Evolutionary conservation across 2,113 vertebrate genomes (phyloP).

Genomic region (Pterocles orientalis): DNA sequence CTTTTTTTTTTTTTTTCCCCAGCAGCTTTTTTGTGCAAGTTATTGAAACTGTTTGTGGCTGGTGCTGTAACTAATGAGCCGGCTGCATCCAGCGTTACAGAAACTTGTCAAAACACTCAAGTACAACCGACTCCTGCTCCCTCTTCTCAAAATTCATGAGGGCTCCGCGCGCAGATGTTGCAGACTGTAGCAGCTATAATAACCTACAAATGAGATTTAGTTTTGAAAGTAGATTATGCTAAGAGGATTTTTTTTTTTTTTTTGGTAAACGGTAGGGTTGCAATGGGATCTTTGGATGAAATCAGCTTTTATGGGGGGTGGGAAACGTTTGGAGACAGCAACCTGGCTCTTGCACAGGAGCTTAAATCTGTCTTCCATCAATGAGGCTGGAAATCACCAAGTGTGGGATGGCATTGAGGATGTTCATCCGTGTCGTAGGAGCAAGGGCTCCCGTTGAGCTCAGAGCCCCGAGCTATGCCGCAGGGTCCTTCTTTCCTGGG

Average conservation of each 20-base stretch:
- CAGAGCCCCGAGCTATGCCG: not conserved
- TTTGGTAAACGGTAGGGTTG: not conserved
- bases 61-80: not conserved
- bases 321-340: not conserved
- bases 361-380: conserved; percentile 26
- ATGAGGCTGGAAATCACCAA: not conserved
- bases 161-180: not conserved
- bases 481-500: not conserved
- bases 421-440: rapidly evolving
- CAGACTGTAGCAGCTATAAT: conserved; percentile 1
- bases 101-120: not conserved
- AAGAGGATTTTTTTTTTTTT: not conserved
- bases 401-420: not conserved
- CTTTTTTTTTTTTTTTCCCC: not conserved
- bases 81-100: not conserved
- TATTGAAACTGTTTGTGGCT: not conserved
- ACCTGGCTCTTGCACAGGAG: not conserved
- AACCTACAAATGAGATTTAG: conserved; percentile 35
- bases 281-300: conserved; percentile 30
- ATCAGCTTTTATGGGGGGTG: not conserved
- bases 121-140: not conserved
- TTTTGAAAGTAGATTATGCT: conserved; percentile 28
- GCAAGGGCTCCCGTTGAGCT: not conserved
- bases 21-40: not conserved
- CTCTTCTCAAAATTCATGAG: not conserved